Conservation (phyloP, 1,140 invertebrate genomes). For the Drosophila pallidifrons region DNA sequence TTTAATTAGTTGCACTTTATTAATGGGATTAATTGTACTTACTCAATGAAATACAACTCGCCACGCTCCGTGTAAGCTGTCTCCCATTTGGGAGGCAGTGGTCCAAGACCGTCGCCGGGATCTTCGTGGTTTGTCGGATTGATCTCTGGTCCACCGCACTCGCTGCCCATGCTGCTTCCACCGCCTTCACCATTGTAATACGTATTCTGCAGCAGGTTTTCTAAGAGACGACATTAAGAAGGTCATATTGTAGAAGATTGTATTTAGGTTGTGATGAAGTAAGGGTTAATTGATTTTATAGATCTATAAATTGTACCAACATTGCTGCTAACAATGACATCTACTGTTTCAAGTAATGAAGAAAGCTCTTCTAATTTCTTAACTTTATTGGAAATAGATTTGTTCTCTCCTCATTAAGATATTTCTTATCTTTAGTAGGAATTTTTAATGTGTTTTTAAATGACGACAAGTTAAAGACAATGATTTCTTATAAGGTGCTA, state of each 20-base stretch:
- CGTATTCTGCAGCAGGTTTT: conserved; percentile 69
- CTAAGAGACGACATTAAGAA: conserved; percentile 29
- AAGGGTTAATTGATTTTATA: too few species aligned
- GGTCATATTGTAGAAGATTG: not conserved
- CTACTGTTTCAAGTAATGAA: too few species aligned
- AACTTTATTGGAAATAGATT: too few species aligned
- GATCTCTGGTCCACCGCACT: conserved; percentile 46
- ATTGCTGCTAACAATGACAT: too few species aligned
- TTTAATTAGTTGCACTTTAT: not conserved
- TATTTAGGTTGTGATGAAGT: not conserved
- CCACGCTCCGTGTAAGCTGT: conserved; percentile 98
- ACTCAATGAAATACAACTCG: conserved; percentile 99
- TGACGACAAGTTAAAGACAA: too few species aligned
- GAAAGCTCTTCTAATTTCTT: too few species aligned
- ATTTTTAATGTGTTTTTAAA: too few species aligned
- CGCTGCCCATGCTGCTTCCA: conserved; percentile 72
- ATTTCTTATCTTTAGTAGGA: too few species aligned
- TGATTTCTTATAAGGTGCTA: too few species aligned
- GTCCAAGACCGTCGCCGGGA: conserved; percentile 90
- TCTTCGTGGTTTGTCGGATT: conserved; percentile 61
- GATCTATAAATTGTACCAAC: too few species aligned
- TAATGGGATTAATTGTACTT: conserved; percentile 41
- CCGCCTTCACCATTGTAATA: conserved; percentile 71
- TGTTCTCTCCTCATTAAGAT: too few species aligned
- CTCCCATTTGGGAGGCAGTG: conserved; percentile 98